A percentile compares a stretch with the other conserved stretches of the same genome.
phyloP scores from a whole-genome alignment of 1,140 invertebrate genomes.

The Cyphomyrmex costatus region DNA sequence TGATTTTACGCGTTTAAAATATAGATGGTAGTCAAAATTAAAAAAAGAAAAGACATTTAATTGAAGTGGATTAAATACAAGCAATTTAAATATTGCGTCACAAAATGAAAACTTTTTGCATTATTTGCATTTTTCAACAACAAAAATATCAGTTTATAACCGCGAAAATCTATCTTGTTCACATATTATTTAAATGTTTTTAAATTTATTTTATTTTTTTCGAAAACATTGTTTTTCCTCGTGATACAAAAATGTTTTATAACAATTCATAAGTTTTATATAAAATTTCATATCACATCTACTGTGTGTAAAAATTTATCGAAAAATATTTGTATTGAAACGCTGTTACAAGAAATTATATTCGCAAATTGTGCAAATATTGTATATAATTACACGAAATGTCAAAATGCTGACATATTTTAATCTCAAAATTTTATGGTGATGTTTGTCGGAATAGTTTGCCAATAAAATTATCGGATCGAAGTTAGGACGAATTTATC shows the following conservation, averaged over 20 bases:
- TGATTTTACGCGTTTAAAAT: no score
- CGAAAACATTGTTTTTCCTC: neutral
- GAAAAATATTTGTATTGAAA: neutral
- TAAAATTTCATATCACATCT: neutral
- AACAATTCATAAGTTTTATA: neutral
- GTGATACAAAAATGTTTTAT: neutral
- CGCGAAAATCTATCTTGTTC: neutral
- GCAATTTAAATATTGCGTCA: neutral
- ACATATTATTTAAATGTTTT: neutral
- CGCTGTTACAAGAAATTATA: slow-evolving; percentile 23
- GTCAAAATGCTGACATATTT: neutral
- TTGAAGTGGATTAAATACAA: neutral
- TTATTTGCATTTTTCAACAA: neutral
- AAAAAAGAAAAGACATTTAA: neutral
- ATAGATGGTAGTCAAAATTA: no score
- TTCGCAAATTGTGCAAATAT: neutral
- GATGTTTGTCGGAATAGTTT: neutral
- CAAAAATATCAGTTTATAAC: neutral
- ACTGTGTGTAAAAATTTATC: neutral
- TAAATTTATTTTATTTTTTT: neutral
- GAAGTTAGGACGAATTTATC: neutral
- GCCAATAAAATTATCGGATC: slow-evolving; percentile 27
- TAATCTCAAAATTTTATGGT: neutral
- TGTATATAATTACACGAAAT: neutral
- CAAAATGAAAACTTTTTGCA: neutral